Conservation (phyloP, 1,140 invertebrate genomes). For the Heliothis subflexa region DNA sequence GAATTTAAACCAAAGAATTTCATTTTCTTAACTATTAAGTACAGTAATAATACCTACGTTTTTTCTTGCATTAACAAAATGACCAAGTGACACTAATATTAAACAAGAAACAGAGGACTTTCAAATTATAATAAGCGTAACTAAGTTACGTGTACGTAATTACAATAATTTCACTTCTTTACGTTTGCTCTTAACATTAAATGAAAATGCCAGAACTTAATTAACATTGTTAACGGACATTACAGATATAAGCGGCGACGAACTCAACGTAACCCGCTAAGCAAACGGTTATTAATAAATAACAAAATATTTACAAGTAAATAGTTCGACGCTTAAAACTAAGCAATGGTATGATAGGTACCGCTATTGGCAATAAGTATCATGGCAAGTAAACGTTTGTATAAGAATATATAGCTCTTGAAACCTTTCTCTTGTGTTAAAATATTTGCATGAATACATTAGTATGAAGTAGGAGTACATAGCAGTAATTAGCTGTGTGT, state of each 20-base stretch:
- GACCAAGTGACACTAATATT: too few species aligned
- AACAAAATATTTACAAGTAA: slow-evolving; percentile 42
- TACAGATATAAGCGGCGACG: slow-evolving; percentile 9
- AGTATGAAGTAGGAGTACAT: neutral
- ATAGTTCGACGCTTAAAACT: slow-evolving; percentile 38
- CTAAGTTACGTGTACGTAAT: neutral
- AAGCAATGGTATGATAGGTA: slow-evolving; percentile 48
- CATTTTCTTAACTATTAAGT: too few species aligned
- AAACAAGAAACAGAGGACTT: too few species aligned
- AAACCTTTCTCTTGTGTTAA: neutral
- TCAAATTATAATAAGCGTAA: too few species aligned
- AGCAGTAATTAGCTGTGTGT: neutral
- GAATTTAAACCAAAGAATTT: neutral
- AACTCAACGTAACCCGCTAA: slow-evolving; percentile 1
- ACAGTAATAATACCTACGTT: too few species aligned
- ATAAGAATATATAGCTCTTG: slow-evolving; percentile 27
- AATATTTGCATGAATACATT: too few species aligned
- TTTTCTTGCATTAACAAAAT: too few species aligned
- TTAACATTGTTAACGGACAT: neutral
- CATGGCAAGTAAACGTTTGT: slow-evolving; percentile 39
- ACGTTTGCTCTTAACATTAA: too few species aligned
- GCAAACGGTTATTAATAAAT: slow-evolving; percentile 42
- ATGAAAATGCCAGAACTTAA: neutral
- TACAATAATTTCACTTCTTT: too few species aligned
- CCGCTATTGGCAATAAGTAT: slow-evolving; percentile 42